phyloP scores from a whole-genome alignment of 2,888 invertebrate species.

The Cheilosia variabilis region DNA sequence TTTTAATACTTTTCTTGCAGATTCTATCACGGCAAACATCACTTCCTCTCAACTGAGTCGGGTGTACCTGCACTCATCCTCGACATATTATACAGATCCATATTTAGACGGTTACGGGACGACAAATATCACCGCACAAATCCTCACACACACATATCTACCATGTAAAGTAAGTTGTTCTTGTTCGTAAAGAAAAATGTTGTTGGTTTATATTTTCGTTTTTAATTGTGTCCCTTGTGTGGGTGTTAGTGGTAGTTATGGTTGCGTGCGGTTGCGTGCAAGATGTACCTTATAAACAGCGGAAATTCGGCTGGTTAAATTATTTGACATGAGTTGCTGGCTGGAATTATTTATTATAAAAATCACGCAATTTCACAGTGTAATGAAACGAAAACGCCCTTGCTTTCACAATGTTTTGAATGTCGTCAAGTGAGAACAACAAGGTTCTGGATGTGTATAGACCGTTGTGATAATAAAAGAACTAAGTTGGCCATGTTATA shows the following conservation, averaged over 20 bases:
- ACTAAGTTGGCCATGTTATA: neutral
- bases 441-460: constrained; percentile 9
- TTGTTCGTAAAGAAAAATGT: constrained; percentile 3
- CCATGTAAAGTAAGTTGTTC: constrained; percentile 89
- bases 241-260: neutral
- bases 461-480: neutral
- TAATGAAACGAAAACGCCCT: neutral
- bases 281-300: constrained; percentile 13
- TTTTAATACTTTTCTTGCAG: constrained; percentile 6
- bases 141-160: constrained; percentile 95
- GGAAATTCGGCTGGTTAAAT: constrained; percentile 12
- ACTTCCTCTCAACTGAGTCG: neutral
- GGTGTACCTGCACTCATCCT: neutral
- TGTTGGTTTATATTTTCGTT: no score
- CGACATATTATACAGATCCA: constrained; percentile 87
- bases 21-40: constrained; percentile 9
- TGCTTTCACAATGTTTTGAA: neutral
- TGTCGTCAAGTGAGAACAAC: constrained; percentile 25
- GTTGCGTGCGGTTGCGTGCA: constrained; percentile 47
- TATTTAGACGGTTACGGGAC: constrained; percentile 92
- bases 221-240: constrained; percentile 20
- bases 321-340: constrained; percentile 32
- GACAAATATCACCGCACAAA: constrained; percentile 94
- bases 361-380: constrained; percentile 36
- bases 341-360: constrained; percentile 22